Evolutionary conservation across 2,797 vertebrate genomes (phyloP).

Genomic region (Chromobotia macracanthus): DNA sequence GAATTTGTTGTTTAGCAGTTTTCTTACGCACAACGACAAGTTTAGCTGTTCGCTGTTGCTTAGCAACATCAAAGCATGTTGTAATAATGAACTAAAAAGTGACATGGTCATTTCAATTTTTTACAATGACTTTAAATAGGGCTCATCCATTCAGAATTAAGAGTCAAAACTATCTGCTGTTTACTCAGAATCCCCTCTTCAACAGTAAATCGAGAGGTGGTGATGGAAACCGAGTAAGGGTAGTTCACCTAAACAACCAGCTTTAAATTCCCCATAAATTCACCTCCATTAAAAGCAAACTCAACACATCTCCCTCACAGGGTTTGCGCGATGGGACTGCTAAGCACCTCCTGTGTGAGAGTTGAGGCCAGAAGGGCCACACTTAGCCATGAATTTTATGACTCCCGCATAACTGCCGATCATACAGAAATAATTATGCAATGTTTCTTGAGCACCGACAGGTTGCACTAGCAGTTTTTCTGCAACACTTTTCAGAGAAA

Average conservation of each 20-base stretch:
- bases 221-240: neutral
- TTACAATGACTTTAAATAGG: neutral
- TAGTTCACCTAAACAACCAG: neutral
- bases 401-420: neutral
- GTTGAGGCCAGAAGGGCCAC: neutral
- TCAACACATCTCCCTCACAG: neutral
- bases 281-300: conserved; percentile 1
- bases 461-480: neutral
- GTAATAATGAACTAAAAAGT: no score
- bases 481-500: neutral
- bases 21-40: no score
- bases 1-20: no score
- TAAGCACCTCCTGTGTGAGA: neutral
- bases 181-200: neutral
- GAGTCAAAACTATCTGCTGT: neutral
- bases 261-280: conserved; percentile 18
- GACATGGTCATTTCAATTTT: neutral
- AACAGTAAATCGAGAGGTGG: neutral
- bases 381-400: neutral
- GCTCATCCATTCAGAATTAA: neutral
- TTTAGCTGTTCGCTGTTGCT: no score
- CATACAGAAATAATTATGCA: no score
- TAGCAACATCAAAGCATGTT: no score
- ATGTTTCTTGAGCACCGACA: neutral
- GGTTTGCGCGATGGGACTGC: neutral